Base-by-base conservation (phyloP, 2,797 vertebrate genomes). In the Vultur gryphus region DNA sequence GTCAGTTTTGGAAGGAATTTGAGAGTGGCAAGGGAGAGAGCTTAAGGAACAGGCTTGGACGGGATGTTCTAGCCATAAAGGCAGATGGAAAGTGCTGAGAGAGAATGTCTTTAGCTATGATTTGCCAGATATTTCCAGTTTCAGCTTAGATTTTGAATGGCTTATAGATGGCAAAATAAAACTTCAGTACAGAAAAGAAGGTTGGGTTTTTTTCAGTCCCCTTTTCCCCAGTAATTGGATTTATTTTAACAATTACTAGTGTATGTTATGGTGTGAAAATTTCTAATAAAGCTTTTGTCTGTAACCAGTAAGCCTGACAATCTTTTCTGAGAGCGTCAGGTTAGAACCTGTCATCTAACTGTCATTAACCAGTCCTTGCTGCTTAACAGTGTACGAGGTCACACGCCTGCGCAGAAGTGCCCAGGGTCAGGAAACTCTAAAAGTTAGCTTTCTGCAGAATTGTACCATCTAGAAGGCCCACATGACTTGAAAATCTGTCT, bases 201-300 rank as follows among this genome's bases (percentile, higher is more conserved):
- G 17, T 18, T 24, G 0, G 0, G 0, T 1, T 35, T 51, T 71
- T 78, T 66, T 4, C 15, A 83, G 7, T 54, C 21, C 24, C 7
- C 8, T 71, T 80, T 67, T 13, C 33, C 43, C 13, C 65, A 86
- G 18, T 75, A 58, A 72, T 24, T 95, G 2, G 54, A 75, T 87
- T 93, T 67, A 73, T 89, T 95, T 95, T 89, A 84, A 79, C 43
- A 37, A 46, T 66, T 81, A 69, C 46, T 75, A 41, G 13, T 44
- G 2, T 84, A 29, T 48, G 23, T 69, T 52, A 31, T 10, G 7
- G 20, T 65, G 5, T 71, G 41, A 90, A 89, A 71, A 61, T 26
- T 58, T 61, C 44, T 90, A 87, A 54, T 57, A 70, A 78, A 90
- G 58, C 67, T 77, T 89, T 67, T 84, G 55, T 66, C 66, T 89